phyloP scores from a whole-genome alignment of 2,888 invertebrate genomes.

The Pogonocherus hispidulus region DNA sequence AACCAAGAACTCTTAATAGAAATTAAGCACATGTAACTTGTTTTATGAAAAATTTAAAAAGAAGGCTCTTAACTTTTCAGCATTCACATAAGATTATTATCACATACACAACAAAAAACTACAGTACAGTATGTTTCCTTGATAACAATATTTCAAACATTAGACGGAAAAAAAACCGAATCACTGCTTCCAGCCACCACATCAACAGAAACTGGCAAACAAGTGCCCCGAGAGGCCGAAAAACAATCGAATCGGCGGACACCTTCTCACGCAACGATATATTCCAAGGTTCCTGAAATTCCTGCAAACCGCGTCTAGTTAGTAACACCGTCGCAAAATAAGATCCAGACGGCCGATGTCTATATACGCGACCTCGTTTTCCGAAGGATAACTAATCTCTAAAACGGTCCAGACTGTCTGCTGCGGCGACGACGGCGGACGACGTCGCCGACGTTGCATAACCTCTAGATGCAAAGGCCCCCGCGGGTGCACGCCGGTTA shows the following conservation, averaged over 20 bases:
- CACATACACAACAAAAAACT: no score
- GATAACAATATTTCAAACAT: no score
- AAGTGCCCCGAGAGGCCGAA: no score
- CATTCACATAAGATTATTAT: no score
- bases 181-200: background rate
- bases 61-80: no score
- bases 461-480: background rate
- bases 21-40: no score
- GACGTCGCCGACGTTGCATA: slow-evolving; percentile 18
- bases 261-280: background rate
- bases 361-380: slow-evolving; percentile 25
- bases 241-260: background rate
- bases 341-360: slow-evolving; percentile 20
- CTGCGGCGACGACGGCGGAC: slow-evolving; percentile 7
- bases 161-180: no score
- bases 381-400: slow-evolving; percentile 17
- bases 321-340: slow-evolving; percentile 9
- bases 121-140: no score
- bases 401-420: slow-evolving; percentile 31
- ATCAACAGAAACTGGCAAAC: no score
- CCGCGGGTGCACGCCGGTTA: background rate
- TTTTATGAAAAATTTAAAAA: no score
- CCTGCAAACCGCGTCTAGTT: slow-evolving; percentile 19
- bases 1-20: no score
- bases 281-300: slow-evolving; percentile 24